Evolutionary conservation across 2,113 vertebrate species (phyloP), one percentile per base, ranked within the genome.

Genomic region (Microtus richardsoni): DNA sequence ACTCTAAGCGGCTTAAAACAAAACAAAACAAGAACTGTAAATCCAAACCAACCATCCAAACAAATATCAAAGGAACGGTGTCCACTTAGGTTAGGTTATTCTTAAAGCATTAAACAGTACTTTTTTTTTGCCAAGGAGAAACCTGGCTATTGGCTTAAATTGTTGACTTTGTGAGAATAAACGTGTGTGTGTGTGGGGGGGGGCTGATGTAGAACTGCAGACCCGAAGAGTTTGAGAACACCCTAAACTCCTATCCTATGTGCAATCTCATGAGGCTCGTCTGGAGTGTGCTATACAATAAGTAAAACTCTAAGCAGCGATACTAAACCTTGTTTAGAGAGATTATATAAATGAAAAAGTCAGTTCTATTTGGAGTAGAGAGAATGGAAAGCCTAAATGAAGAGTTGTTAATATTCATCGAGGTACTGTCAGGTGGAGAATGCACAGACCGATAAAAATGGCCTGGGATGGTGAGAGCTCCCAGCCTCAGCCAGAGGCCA

Each of bases 91-190:
- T 74, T 39, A 58, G 39, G 12, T 79, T 84, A 74, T 62, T 28
- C 2, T n/a, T 7, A 36, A 19, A 92, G 33, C 28, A 87, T 36
- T 30, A 60, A 86, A 52, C 2, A 89, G 21, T 71, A 49, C 13
- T 49, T 49, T 49, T 54, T 54, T 80, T 91, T 3, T n/a, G 88
- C 47, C 62, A 26, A 71, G 41, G 68, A 26, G 21, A 39, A 74
- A 74, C 21, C 73, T 77, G 88, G 21, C 44, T 44, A 83, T 92
- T 92, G 95, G 75, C 26, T 77, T 95, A 91, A 64, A 28, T 62
- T 75, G 74, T 26, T 66, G 58, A 85, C 36, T 91, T 36, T 75
- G 41, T 52, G 64, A 71, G 33, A 91, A 58, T 58, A 77, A 64
- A 90, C 1, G 24, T 83, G 60, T n/a, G 78, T 52, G 49, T 52